Evolutionary conservation across 2,113 vertebrate genomes (phyloP), one percentile per base, ranked within the genome.

Genomic region (Hippocampus barbouri): DNA sequence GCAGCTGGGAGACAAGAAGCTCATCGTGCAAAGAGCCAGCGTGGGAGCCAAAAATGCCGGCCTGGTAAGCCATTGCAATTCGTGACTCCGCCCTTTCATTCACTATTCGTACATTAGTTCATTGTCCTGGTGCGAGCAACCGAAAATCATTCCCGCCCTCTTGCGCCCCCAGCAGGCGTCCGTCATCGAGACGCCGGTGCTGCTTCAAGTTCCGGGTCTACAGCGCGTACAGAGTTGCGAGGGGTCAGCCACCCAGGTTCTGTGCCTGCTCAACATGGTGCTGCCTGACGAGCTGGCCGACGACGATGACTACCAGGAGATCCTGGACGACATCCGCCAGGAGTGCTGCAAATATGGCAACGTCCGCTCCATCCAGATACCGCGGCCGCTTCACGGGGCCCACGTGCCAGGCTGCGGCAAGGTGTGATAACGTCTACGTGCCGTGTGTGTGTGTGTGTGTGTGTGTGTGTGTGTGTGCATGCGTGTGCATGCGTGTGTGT

Each of bases 1-100:
- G 92, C 92, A 93, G 70, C 90, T 93, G 53, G 92, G 92, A 0
- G 92, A 93, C 85, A 93, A 93, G 70, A 93, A 92, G 84, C 92
- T 93, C 66, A 92, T 93, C 18, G 92, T 93, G 59, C 92, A 93
- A 73, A 84, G 92, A 68, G 92, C 92, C 4, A 93, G 92, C 4
- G 92, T 93, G 61, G 92, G 92, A 23, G 92, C 91, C 59, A 93
- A 93, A 81, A 92, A 90, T 30, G 74, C 88, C 56, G 92, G 89
- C 66, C 83, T 87, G 71, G 92, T 92, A 83, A 91, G 89, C 80
- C 15, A 51, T 51, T 51, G 34, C 34, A 38, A 38, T 38, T 38
- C 5, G 15, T 51, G 47, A 51, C 15, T 51, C 5, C 47, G 16
- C 12, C 16, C 47, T 4, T 51, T 51, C 15, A 4, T 5, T 51